Base-by-base conservation (phyloP, 1,140 invertebrate species). In the Zaprionus capensis region DNA sequence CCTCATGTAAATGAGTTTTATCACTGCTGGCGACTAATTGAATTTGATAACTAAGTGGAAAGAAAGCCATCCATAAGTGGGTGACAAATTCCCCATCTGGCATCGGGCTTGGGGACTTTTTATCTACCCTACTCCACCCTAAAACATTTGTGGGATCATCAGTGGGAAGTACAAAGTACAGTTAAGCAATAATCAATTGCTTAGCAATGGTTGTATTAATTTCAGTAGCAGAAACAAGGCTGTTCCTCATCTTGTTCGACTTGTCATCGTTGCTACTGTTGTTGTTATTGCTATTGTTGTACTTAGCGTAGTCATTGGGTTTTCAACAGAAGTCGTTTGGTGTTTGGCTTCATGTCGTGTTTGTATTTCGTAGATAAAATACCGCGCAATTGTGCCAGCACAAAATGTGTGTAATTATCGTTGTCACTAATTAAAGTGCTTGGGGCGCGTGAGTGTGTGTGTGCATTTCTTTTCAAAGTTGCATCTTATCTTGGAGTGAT, bases 361-460 rank as follows among this genome's bases (percentile, higher is more conserved):
- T 81, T 79, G 69, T 68, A 71, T 72, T 83, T 76, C 71, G 51
- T 76, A 88, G 85, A 88, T 88, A 88, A 88, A 90, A 85, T 75
- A 78, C 31, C 31, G 75, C 66, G 75, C 76, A 76, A 76, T 76
- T 61, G 73, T 76, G 73, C 69, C 81, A 77, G 77, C 56, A 75
- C 65, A 78, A 75, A 41, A 78, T 76, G 41, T 88, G 84, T 88
- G 84, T 88, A 88, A 88, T 88, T 88, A 84, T 88, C 85, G 84
- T 88, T 88, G 84, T 88, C 85, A 88, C 85, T 88, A 88, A 88
- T 88, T 88, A 88, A 88, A 88, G 85, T 80, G 67, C 38, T 26
- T 11, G n/a, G 28, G 9, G 5, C 24, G 38, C 36, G 49, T 57
- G 56, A n/a, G 41, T 17, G 49, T 55, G 55, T 53, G 26, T 62